Conservation (phyloP, 2,113 vertebrate genomes). For the Corydoras sp. region DNA sequence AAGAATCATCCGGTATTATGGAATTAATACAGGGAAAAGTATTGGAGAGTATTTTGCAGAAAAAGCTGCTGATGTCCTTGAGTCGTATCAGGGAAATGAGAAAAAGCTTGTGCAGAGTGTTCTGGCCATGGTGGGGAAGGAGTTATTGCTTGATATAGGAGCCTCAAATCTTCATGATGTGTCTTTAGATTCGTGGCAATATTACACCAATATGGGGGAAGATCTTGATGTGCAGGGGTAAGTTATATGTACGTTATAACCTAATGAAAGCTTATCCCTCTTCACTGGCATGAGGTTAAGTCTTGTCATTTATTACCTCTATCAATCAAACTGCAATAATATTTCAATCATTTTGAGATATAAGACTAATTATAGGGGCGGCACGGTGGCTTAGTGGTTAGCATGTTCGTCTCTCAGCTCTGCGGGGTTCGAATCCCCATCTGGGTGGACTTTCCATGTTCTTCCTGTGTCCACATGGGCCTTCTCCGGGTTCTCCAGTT, state of each 20-base stretch:
- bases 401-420: too few species aligned
- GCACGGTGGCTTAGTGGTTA: too few species aligned
- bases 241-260: background rate
- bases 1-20: background rate
- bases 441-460: too few species aligned
- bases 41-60: conserved; percentile 37
- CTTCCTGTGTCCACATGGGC: too few species aligned
- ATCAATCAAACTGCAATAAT: too few species aligned
- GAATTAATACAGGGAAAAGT: conserved; percentile 22
- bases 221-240: conserved; percentile 42
- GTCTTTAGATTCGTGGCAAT: conserved; percentile 40
- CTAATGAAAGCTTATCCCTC: too few species aligned
- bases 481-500: too few species aligned
- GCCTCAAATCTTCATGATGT: conserved; percentile 35
- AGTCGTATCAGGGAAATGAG: conserved; percentile 1
- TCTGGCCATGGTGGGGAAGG: conserved; percentile 44
- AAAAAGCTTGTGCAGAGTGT: conserved; percentile 22
- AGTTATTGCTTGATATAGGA: conserved; percentile 29
- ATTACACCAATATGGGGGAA: conserved; percentile 38
- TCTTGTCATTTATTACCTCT: too few species aligned
- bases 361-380: too few species aligned
- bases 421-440: too few species aligned
- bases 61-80: conserved; percentile 18
- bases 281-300: too few species aligned
- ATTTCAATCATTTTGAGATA: too few species aligned